phyloP scores from a whole-genome alignment of 2,797 vertebrate species.

The Amniataba percoides region DNA sequence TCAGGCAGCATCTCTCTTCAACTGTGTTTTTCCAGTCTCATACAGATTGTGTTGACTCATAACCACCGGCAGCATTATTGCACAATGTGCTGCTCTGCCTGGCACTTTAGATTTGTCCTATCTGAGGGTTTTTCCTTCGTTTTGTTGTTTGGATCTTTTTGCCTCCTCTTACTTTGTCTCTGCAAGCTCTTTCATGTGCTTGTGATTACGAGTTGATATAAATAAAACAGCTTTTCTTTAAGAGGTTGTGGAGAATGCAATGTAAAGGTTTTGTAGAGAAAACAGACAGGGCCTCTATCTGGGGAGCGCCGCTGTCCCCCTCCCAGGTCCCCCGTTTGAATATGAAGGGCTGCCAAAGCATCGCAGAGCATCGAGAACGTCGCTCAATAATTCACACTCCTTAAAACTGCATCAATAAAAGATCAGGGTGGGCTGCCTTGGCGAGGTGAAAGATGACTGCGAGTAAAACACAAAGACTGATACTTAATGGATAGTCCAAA shows the following conservation, averaged over 20 bases:
- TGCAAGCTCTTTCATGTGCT: neutral
- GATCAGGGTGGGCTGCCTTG: constrained; percentile 57
- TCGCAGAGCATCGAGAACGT: constrained; percentile 43
- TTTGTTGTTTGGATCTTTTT: constrained; percentile 14
- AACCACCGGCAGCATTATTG: neutral
- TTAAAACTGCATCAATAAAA: constrained; percentile 84
- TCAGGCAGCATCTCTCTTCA: neutral
- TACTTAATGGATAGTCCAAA: constrained; percentile 20
- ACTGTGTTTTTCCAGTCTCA: neutral
- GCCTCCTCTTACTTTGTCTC: neutral
- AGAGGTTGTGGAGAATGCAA: neutral
- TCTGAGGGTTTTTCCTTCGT: neutral
- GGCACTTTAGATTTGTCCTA: neutral
- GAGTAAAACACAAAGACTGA: constrained; percentile 31
- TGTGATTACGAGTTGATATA: neutral
- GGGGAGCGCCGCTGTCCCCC: constrained; percentile 30
- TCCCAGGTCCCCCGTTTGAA: constrained; percentile 47
- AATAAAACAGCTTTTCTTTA: constrained; percentile 47
- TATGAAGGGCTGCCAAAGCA: constrained; percentile 62
- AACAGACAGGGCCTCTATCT: constrained; percentile 18
- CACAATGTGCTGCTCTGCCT: neutral
- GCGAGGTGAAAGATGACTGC: constrained; percentile 46
- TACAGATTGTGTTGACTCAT: neutral
- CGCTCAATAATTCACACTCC: constrained; percentile 82
- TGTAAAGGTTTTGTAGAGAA: constrained; percentile 30